phyloP scores from a whole-genome alignment of 2,113 vertebrate species.

The Anguilla rostrata region DNA sequence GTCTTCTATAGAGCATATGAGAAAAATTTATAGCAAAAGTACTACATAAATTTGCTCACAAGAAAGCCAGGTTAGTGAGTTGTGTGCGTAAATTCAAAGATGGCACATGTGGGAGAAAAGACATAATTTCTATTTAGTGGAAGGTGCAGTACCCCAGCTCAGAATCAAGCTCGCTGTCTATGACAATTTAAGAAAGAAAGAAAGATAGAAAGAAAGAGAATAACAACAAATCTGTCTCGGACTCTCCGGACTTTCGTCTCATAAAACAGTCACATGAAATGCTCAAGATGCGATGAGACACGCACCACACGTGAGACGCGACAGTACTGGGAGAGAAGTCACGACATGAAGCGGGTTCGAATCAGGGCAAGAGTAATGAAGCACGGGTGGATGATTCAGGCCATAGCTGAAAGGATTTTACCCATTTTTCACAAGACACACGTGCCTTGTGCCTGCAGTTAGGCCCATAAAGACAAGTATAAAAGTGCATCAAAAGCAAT shows the following conservation, averaged over 20 bases:
- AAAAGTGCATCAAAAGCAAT: neutral
- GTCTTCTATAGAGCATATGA: neutral
- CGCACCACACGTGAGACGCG: neutral
- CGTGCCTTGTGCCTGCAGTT: neutral
- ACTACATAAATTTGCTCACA: no score
- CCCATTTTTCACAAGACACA: neutral
- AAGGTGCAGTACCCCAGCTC: conserved; percentile 17
- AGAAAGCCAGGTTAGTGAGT: no score
- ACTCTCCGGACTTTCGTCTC: neutral
- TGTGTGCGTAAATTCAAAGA: no score
- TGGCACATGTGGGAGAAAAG: neutral
- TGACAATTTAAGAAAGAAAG: neutral
- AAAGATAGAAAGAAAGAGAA: neutral
- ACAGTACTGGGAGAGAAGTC: neutral
- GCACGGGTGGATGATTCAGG: neutral
- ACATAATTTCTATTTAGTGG: neutral
- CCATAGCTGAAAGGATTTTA: neutral
- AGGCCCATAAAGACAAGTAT: neutral
- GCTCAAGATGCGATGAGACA: neutral
- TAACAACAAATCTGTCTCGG: neutral
- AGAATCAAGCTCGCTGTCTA: conserved; percentile 30
- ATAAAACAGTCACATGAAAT: neutral
- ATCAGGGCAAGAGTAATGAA: neutral
- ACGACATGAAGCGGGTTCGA: neutral
- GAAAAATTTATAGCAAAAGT: neutral